Evolutionary conservation across 2,888 invertebrate species (phyloP), one percentile per base, ranked within the genome.

Genomic region (Euclidia mi): DNA sequence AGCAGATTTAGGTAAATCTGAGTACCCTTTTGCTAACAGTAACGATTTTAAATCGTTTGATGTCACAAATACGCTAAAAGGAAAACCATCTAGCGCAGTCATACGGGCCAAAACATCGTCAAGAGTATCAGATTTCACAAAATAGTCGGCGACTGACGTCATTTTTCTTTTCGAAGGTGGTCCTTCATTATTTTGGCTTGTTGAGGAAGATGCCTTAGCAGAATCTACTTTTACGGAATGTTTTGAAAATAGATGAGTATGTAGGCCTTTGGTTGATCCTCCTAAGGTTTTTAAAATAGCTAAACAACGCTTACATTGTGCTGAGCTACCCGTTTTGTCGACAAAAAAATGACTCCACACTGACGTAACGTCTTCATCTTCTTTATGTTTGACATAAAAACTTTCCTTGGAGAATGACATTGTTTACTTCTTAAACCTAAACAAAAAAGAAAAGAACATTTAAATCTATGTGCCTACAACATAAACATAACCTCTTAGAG

Each of bases 1-100:
- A 4, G 3, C 32, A 32, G 32, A 32, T 32, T 32, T 32, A 32
- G 32, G 32, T 32, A 32, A 32, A n/a, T n/a, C n/a, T 4, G 32
- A 4, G 32, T 32, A 32, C 10, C 32, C 32, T 3, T 32, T 9
- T 4, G 4, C 32, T 32, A 4, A 4, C 2, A 32, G 10, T 4
- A 32, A 9, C 10, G 3, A 3, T 32, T 10, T 32, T 32, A 32
- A 32, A 9, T 32, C 32, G 3, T 3, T 4, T 32, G 32, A 32
- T 9, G 32, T 32, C 3, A 9, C 32, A 32, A 32, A 32, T 32
- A 32, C 32, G 10, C 32, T 3, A 32, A 32, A 32, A 32, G 32
- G 32, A 4, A 32, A 4, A 4, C 32, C 32, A 9, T 32, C 32
- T 32, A 4, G 3, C 3, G 32, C 3, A 9, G 32, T 9, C 32